phyloP scores from a whole-genome alignment of 2,888 invertebrate genomes.

The Acheta domesticus region DNA sequence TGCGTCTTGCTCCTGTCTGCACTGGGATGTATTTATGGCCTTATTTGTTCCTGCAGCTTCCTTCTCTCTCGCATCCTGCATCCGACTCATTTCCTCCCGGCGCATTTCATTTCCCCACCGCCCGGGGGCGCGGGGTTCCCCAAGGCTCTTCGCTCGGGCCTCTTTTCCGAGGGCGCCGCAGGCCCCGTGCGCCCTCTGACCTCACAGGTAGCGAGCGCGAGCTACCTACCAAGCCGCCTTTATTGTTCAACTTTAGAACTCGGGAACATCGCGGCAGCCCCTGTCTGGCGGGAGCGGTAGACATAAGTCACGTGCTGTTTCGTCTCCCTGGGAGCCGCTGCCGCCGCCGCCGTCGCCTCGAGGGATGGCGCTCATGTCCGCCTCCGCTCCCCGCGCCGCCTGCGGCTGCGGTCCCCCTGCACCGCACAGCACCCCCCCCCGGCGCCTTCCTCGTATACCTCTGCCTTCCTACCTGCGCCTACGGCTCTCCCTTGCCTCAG shows the following conservation, averaged over 20 bases:
- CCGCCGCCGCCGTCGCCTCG: neutral
- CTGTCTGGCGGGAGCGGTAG: neutral
- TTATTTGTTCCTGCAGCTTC: neutral
- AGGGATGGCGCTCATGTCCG: neutral
- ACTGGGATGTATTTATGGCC: neutral
- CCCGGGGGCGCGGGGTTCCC: neutral
- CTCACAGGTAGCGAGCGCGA: neutral
- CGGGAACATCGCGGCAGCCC: neutral
- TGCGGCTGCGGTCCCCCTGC: neutral
- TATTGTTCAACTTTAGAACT: neutral
- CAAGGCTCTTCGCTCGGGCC: too few relatives aligned
- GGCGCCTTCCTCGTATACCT: neutral
- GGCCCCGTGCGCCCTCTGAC: too few relatives aligned
- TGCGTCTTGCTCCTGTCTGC: neutral
- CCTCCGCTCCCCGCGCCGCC: neutral
- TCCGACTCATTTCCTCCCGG: neutral
- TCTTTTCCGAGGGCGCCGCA: too few relatives aligned
- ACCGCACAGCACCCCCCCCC: neutral
- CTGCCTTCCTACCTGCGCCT: too few relatives aligned
- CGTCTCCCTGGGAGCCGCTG: neutral
- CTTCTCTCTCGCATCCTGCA: neutral
- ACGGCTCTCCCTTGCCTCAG: too few relatives aligned
- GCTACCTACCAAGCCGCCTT: neutral
- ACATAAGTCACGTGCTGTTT: slow-evolving; percentile 9
- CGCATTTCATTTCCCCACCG: slow-evolving; percentile 18